Conservation (phyloP, 2,797 vertebrate genomes). For the Apogon hyalosoma region DNA sequence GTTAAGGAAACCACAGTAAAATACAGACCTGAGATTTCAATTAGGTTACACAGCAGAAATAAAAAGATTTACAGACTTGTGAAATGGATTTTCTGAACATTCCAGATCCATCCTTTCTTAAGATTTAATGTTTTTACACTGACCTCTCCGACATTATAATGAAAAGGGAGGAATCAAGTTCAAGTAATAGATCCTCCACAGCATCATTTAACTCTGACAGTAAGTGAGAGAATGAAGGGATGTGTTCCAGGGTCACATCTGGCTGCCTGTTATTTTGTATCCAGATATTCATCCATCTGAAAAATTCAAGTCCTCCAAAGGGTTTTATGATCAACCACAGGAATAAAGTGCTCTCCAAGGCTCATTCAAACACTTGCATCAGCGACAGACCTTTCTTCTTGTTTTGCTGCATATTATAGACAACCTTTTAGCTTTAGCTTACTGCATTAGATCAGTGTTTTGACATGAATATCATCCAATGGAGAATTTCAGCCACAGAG, state of each 20-base stretch:
- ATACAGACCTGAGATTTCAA: background rate
- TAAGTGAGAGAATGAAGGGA: slow-evolving; percentile 36
- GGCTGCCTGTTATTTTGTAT: slow-evolving; percentile 52
- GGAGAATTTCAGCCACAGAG: slow-evolving; percentile 40
- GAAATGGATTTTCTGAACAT: background rate
- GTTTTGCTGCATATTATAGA: slow-evolving; percentile 19
- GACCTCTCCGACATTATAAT: slow-evolving; percentile 1
- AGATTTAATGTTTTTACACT: slow-evolving; percentile 7
- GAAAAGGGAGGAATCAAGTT: slow-evolving; percentile 16
- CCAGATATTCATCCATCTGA: slow-evolving; percentile 61
- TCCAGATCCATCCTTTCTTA: background rate
- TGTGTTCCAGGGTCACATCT: slow-evolving; percentile 67
- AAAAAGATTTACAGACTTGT: background rate
- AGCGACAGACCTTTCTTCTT: slow-evolving; percentile 18
- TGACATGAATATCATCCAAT: slow-evolving; percentile 46
- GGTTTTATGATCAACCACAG: slow-evolving; percentile 43
- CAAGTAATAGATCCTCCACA: slow-evolving; percentile 19
- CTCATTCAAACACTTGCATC: slow-evolving; percentile 45
- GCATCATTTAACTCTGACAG: slow-evolving; percentile 27
- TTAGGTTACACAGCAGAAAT: slow-evolving; percentile 6
- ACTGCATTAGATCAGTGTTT: slow-evolving; percentile 46
- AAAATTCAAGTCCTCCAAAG: slow-evolving; percentile 63
- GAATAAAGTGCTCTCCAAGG: slow-evolving; percentile 38
- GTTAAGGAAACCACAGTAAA: background rate
- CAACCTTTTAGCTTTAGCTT: slow-evolving; percentile 29